Evolutionary conservation across 2,113 vertebrate genomes (phyloP).

Genomic region (Propithecus coquereli): DNA sequence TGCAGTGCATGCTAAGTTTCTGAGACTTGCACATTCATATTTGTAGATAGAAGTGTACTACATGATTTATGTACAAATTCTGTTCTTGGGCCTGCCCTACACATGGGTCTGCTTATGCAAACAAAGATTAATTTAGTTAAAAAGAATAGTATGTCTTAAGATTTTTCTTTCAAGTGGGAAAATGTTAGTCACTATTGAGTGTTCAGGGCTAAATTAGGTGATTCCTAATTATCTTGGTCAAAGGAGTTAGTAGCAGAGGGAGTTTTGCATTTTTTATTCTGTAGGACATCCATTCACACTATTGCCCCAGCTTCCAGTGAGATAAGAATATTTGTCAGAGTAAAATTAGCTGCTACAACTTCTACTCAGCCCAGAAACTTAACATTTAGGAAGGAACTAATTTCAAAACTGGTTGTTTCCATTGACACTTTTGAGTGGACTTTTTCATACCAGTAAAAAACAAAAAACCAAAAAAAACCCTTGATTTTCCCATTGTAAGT

Average conservation of each 20-base stretch:
- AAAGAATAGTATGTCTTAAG: constrained; percentile 66
- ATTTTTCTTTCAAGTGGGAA: constrained; percentile 64
- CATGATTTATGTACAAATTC: constrained; percentile 53
- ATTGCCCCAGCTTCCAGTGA: neutral
- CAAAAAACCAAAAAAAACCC: neutral
- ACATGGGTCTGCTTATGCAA: constrained; percentile 55
- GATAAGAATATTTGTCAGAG: neutral
- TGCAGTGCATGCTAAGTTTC: neutral
- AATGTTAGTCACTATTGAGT: constrained; percentile 46
- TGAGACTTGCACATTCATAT: constrained; percentile 32
- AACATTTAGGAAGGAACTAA: constrained; percentile 28
- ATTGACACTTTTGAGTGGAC: neutral
- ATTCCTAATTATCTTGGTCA: constrained; percentile 64
- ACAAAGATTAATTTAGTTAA: constrained; percentile 70
- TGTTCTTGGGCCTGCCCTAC: constrained; percentile 32
- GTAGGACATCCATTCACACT: neutral
- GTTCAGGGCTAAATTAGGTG: constrained; percentile 41
- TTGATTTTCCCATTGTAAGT: neutral
- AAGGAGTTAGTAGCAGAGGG: constrained; percentile 24
- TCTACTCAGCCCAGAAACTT: neutral
- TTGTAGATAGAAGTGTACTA: constrained; percentile 4
- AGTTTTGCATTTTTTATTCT: constrained; percentile 8
- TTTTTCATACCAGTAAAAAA: neutral
- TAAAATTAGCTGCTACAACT: constrained; percentile 18
- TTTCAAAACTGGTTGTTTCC: neutral